These are phyloP conservation scores for Brachionus plicatilis DNA, from an alignment of 1,140 invertebrate genomes.

Conservation along the genomic window DNA sequence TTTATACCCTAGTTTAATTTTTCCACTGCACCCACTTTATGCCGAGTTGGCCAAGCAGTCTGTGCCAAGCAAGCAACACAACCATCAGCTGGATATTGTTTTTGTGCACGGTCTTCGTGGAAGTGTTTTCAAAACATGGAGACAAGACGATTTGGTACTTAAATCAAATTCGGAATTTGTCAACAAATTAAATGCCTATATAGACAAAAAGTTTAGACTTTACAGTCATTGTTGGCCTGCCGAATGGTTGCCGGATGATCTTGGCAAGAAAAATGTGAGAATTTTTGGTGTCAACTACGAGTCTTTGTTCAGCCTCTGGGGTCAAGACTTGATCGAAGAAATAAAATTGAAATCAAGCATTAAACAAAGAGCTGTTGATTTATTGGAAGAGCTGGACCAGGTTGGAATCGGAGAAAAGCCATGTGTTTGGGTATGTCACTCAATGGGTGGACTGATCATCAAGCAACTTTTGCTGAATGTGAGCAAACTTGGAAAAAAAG, in stretches of 20 bases:
- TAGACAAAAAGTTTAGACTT: not conserved
- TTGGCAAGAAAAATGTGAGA: not conserved
- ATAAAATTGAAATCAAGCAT: not conserved
- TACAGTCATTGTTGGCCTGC: conserved; percentile 8
- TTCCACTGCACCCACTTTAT: not conserved
- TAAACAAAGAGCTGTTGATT: conserved; percentile 26
- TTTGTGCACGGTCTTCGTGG: conserved; percentile 30
- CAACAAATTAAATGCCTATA: not conserved
- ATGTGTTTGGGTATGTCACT: conserved; percentile 34
- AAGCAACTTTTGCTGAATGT: conserved; percentile 24
- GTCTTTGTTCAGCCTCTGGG: conserved; percentile 14
- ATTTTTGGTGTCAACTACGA: conserved; percentile 31
- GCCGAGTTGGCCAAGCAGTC: not conserved
- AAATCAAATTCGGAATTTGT: not conserved
- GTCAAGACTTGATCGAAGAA: conserved; percentile 24
- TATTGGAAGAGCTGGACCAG: not conserved
- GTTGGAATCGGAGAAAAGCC: conserved; percentile 13
- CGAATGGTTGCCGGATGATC: conserved; percentile 17
- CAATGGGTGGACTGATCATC: conserved; percentile 38
- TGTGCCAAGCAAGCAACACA: not conserved
- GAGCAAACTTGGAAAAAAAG: not conserved
- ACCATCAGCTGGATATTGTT: not conserved
- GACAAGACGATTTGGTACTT: conserved; percentile 8
- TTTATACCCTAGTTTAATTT: conserved; percentile 1
- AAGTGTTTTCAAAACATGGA: conserved; percentile 32